Evolutionary conservation across 2,797 vertebrate species (phyloP).

Genomic region (Anabas testudineus): DNA sequence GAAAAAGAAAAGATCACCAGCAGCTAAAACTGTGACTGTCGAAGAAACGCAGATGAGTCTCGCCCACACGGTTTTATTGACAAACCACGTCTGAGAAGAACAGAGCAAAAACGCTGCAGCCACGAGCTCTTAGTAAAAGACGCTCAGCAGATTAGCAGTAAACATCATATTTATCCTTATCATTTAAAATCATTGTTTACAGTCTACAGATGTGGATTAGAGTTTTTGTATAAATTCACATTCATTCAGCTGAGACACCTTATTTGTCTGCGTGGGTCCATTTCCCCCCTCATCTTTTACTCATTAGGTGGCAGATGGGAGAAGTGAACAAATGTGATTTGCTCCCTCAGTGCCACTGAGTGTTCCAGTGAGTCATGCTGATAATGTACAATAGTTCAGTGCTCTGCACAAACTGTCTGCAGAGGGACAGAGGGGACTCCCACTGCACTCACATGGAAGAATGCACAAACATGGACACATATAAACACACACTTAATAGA

Average conservation of each 20-base stretch:
- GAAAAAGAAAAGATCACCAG: neutral
- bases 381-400: slow-evolving; percentile 59
- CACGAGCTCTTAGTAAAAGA: neutral
- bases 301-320: slow-evolving; percentile 63
- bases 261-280: neutral
- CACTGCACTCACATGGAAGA: slow-evolving; percentile 12
- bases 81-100: neutral
- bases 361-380: slow-evolving; percentile 71
- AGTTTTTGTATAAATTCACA: slow-evolving; percentile 1
- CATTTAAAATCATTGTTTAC: neutral
- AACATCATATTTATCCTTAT: neutral
- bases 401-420: slow-evolving; percentile 57
- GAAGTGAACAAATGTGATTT: slow-evolving; percentile 58
- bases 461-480: neutral
- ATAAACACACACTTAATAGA: slow-evolving; percentile 8
- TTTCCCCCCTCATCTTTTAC: neutral
- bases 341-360: slow-evolving; percentile 51
- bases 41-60: neutral
- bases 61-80: neutral
- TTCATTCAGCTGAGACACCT: neutral
- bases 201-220: neutral
- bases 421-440: slow-evolving; percentile 27
- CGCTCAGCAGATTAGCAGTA: neutral
- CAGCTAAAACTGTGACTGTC: neutral
- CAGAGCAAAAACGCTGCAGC: neutral